Conservation (phyloP, 30 jellyfish, hydroid and myxozoan genomes). For the Aurelia aurita complex sp. Pacific region DNA sequence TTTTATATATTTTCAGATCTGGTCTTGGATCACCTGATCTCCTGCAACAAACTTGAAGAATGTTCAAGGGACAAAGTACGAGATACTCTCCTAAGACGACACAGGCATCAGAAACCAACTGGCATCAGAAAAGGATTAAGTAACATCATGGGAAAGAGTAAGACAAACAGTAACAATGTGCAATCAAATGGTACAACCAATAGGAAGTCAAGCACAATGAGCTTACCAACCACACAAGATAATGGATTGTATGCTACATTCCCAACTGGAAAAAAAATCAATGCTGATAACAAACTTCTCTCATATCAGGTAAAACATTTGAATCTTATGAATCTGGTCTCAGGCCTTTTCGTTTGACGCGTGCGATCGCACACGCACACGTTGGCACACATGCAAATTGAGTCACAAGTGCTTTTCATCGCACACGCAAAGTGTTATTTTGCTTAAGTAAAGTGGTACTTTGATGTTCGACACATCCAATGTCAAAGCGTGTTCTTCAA, state of each 20-base stretch:
- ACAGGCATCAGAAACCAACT: slow-evolving; percentile 83
- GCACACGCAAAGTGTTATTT: too few relatives aligned
- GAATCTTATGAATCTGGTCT: too few relatives aligned
- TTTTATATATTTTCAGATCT: slow-evolving; percentile 39
- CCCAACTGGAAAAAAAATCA: slow-evolving; percentile 34
- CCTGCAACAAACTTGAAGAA: slow-evolving; percentile 94
- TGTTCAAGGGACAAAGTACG: slow-evolving; percentile 73
- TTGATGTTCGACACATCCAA: too few relatives aligned
- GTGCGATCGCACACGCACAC: too few relatives aligned
- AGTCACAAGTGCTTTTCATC: too few relatives aligned
- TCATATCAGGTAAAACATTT: slow-evolving; percentile 13
- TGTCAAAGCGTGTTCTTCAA: too few relatives aligned
- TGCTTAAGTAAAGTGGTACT: too few relatives aligned
- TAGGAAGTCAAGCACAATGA: slow-evolving; percentile 32
- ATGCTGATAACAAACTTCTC: slow-evolving; percentile 5
- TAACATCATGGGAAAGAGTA: slow-evolving; percentile 72
- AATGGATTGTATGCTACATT: slow-evolving; percentile 33
- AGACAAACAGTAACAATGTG: slow-evolving; percentile 13
- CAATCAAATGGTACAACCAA: slow-evolving; percentile 2
- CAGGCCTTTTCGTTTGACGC: too few relatives aligned
- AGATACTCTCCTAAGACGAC: slow-evolving; percentile 90
- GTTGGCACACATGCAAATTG: too few relatives aligned
- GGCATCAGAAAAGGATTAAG: slow-evolving; percentile 87
- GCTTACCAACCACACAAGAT: slow-evolving; percentile 31
- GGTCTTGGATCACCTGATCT: slow-evolving; percentile 79